phyloP scores from a whole-genome alignment of 2,888 invertebrate genomes.

The Neoaliturus tenellus region DNA sequence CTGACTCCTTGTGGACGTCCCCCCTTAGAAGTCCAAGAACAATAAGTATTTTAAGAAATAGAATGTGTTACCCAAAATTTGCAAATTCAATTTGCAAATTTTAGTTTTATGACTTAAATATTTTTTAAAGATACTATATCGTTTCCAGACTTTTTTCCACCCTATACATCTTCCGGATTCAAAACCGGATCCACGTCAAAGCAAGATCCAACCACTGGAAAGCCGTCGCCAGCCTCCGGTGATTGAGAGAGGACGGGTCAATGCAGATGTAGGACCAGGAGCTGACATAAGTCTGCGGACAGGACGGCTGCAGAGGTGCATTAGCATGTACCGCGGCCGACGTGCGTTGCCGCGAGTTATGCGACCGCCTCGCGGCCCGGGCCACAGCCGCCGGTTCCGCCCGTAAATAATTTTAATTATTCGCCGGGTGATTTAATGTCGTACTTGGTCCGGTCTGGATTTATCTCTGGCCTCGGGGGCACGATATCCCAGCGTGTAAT shows the following conservation, averaged over 20 bases:
- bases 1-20: no score
- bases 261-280: neutral
- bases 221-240: neutral
- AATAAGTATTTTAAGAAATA: no score
- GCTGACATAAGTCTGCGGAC: neutral
- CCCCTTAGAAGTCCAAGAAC: no score
- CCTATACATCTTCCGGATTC: neutral
- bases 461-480: neutral
- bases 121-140: no score
- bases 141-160: no score
- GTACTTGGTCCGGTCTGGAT: neutral
- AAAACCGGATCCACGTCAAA: neutral
- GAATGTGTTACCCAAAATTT: no score
- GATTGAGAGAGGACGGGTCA: neutral
- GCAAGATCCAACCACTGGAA: neutral
- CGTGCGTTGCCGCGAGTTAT: conserved; percentile 2
- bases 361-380: neutral
- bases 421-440: conserved; percentile 8
- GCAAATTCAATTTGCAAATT: no score
- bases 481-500: neutral
- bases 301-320: neutral
- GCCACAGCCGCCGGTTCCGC: neutral
- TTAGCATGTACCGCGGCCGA: neutral
- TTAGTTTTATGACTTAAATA: no score
- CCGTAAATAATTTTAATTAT: conserved; percentile 34